Base-by-base conservation (phyloP, 1,140 invertebrate genomes). In the Sesamia nonagrioides region DNA sequence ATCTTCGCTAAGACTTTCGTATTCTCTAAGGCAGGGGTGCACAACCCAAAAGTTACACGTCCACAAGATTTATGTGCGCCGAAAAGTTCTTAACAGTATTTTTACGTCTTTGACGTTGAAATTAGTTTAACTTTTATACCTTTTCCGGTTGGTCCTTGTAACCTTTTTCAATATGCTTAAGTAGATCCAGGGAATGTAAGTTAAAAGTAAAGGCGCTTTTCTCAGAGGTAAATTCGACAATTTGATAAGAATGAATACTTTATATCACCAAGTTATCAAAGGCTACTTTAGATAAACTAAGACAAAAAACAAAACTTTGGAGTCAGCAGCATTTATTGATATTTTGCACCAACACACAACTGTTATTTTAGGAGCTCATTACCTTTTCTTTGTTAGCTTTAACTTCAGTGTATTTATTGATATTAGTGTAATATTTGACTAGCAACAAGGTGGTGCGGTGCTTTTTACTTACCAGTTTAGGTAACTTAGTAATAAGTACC, bases 81-180 rank as follows among this genome's bases (percentile, higher is more conserved):
- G 48, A 71, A 82, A 79, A 82, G 73, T 79, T 82, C 68, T 79
- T 79, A 79, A 77, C 56, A 48, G 52, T 79, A 56, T 78, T 77
- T 82, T 82, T 82, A 78, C 76, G 71, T 76, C 27, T 61, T 48
- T 71, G 48, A 79, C 68, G 77, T 82, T 79, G 58, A 73, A 82
- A 72, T 82, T 79, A 72, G 54, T 77, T 77, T 27, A 27, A 27
- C 27, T 27, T 27, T 79, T 78, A 66, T 77, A 54, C 48, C 74
- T 45, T 71, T 73, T 48, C 74, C 50, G 48, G 58, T 48, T n/a
- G 73, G 58, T 54, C 33, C 42, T 58, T 78, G 42, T 63, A 40
- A 63, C 56, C 72, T 69, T 50, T 69, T 77, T 77, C 69, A 60
- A 76, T 71, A 75, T 58, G 15, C 11, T 2, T 33, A 18, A 75